These are phyloP conservation scores for Fukomys damarensis DNA, from an alignment of 2,113 vertebrate species.

Conservation along the genomic window DNA sequence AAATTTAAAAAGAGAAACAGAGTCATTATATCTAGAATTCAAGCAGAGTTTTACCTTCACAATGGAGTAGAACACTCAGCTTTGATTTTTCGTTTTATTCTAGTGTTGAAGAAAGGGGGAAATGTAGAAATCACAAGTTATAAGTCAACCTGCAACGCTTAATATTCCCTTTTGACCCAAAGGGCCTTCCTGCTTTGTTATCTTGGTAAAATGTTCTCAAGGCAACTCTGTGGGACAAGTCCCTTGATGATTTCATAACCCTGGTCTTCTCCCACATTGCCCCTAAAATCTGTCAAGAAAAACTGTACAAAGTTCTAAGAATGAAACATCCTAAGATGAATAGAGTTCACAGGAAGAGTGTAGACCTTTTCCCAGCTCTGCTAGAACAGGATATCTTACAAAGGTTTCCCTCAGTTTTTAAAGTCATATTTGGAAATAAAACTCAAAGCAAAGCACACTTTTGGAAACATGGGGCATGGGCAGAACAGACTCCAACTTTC, in stretches of 20 bases:
- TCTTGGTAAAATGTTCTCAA: background rate
- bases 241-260: background rate
- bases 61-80: background rate
- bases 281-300: background rate
- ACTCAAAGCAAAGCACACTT: background rate
- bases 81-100: background rate
- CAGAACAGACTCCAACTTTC: background rate
- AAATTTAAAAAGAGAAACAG: background rate
- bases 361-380: too few relatives aligned
- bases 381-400: background rate
- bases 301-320: background rate
- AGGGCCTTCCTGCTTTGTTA: background rate
- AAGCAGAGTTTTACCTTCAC: background rate
- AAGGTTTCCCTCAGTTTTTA: too few relatives aligned
- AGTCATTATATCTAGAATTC: background rate
- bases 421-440: background rate
- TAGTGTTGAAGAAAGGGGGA: background rate
- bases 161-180: background rate
- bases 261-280: too few relatives aligned
- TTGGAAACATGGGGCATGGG: background rate
- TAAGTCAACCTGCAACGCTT: too few relatives aligned
- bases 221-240: too few relatives aligned
- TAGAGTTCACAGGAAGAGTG: background rate
- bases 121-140: background rate
- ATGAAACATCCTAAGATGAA: background rate